Base-by-base conservation (phyloP, 2,113 vertebrate species). In the Percina caprodes region DNA sequence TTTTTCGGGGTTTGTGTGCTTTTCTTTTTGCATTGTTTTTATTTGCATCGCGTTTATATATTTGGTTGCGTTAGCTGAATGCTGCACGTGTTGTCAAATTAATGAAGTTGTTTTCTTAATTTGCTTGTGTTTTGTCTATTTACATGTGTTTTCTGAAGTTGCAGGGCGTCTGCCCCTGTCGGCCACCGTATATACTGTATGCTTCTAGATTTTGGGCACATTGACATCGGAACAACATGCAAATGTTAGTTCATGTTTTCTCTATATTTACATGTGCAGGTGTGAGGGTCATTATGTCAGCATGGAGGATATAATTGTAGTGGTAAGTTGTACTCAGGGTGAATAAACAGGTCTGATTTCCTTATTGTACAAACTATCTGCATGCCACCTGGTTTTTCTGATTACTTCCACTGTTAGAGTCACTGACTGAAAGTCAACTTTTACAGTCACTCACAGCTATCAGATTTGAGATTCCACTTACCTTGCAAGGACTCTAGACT, bases 311-410 rank as follows among this genome's bases (percentile, higher is more conserved):
- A 11, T 62, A 63, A 56, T 39, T 71, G 63, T 52, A 19, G 60
- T 52, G 88, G 77, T 90, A 88, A 83, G 26, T 45, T 76, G 24
- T 21, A 62, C 65, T 84, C 76, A 59, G 79, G 80, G 66, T 86
- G 14, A 60, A 69, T 86, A 74, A 87, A 69, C 75, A 77, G 55
- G 23, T 82, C 33, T 14, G 11, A 45, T 71, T 83, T 69, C 66
- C 60, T 63, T 35, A 42, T 19, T 73, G 63, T 62, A 45, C 54
- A 84, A 69, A 69, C 23, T 33, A 45, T 39, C 16, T 33, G 9
- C 39, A 30, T 63, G 45, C 26, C 12, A 45, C 60, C 35, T 52
- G 39, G 21, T 61, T 79, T 7, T 14, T 79, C 19, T 70, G 33
- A 86, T 30, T 56, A 21, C 55, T 30, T 67, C 48, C 63, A 69